A percentile compares a stretch with the other conserved stretches of the same genome.
These are phyloP conservation scores for Drosophila littoralis DNA, from an alignment of 1,140 invertebrate species.

Conservation along the genomic window DNA sequence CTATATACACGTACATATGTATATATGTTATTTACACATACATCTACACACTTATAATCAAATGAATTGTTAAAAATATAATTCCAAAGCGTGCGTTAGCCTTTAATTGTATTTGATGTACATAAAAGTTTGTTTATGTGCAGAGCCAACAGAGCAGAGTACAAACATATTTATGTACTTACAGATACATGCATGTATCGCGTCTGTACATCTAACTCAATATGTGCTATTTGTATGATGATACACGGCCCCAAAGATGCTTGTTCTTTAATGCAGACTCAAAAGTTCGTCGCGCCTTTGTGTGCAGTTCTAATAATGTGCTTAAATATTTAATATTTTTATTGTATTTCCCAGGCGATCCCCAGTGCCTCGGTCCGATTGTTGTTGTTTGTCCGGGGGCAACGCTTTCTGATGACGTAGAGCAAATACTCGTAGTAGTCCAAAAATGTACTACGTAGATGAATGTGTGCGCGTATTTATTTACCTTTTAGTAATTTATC, in stretches of 20 bases:
- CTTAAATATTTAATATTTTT: slow-evolving; percentile 81
- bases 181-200: slow-evolving; percentile 13
- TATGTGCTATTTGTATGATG: slow-evolving; percentile 33
- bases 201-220: slow-evolving; percentile 28
- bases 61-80: slow-evolving; percentile 53
- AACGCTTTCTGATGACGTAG: slow-evolving; percentile 37
- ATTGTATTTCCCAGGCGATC: slow-evolving; percentile 71
- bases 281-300: slow-evolving; percentile 40
- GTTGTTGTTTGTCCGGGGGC: slow-evolving; percentile 53
- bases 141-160: slow-evolving; percentile 21
- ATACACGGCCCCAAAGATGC: slow-evolving; percentile 20
- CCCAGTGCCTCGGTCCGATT: slow-evolving; percentile 61
- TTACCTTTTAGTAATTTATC: slow-evolving; percentile 82
- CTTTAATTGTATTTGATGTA: slow-evolving; percentile 28
- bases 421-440: slow-evolving; percentile 62
- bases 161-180: slow-evolving; percentile 5
- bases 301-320: slow-evolving; percentile 80
- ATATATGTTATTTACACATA: no score
- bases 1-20: no score
- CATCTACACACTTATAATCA: slow-evolving; percentile 3
- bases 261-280: slow-evolving; percentile 34
- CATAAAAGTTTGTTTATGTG: slow-evolving; percentile 25
- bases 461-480: slow-evolving; percentile 62
- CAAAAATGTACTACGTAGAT: slow-evolving; percentile 64
- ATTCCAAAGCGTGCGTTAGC: slow-evolving; percentile 23